phyloP scores from a whole-genome alignment of 2,797 vertebrate species.

The Anableps anableps region DNA sequence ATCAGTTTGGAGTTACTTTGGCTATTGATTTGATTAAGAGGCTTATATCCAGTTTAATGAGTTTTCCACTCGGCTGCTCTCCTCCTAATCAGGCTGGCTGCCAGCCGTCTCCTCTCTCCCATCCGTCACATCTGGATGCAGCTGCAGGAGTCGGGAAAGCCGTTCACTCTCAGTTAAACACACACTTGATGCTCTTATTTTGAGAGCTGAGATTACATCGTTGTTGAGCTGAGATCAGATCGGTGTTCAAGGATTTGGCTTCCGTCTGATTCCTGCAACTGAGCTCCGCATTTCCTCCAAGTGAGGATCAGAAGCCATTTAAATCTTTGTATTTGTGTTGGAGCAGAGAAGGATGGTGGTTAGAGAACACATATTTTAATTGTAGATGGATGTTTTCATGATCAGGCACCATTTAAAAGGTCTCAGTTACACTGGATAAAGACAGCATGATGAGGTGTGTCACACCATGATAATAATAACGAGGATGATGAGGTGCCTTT shows the following conservation, averaged over 20 bases:
- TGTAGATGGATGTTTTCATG: not conserved
- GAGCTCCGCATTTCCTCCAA: not conserved
- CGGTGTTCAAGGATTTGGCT: slow-evolving; percentile 5
- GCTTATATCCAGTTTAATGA: slow-evolving; percentile 95
- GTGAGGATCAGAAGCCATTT: not conserved
- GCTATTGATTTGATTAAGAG: slow-evolving; percentile 95
- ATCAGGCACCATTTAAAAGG: not conserved
- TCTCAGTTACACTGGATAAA: not conserved
- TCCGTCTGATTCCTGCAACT: not conserved
- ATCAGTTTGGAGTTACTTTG: slow-evolving; percentile 73
- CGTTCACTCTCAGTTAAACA: slow-evolving; percentile 13
- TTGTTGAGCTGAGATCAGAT: not conserved
- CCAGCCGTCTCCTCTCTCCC: slow-evolving; percentile 52
- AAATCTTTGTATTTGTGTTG: slow-evolving; percentile 1
- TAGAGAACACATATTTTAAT: not conserved
- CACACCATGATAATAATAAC: not conserved
- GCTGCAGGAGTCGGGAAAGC: not conserved
- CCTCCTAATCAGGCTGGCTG: slow-evolving; percentile 84
- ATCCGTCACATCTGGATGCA: slow-evolving; percentile 15
- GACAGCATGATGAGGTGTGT: not conserved
- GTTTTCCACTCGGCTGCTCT: slow-evolving; percentile 92
- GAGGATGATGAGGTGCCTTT: no score
- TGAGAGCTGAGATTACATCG: slow-evolving; percentile 5
- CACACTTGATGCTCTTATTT: slow-evolving; percentile 8
- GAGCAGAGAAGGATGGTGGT: not conserved